Evolutionary conservation across 2,797 vertebrate species (phyloP).

Genomic region (Pangasius krempfi): DNA sequence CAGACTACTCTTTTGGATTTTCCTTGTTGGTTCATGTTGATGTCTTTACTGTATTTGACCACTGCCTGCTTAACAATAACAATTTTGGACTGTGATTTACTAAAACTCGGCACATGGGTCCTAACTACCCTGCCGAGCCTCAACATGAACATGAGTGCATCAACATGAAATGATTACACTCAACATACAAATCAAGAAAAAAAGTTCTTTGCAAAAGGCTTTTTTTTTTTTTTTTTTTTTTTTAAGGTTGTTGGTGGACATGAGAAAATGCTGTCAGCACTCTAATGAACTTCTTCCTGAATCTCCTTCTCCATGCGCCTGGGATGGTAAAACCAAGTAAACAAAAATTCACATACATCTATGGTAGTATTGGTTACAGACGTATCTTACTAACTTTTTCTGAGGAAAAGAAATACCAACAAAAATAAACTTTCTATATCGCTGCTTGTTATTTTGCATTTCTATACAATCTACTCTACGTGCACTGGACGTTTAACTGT

Average conservation of each 20-base stretch:
- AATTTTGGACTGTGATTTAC: not conserved
- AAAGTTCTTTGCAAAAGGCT: not conserved
- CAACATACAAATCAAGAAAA: not conserved
- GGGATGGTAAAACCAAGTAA: not conserved
- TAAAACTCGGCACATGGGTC: not conserved
- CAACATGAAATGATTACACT: not conserved
- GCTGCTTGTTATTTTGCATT: constrained; percentile 14
- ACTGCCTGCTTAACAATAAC: not conserved
- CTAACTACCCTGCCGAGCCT: not conserved
- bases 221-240: not conserved
- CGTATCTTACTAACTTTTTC: not conserved
- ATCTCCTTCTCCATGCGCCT: not conserved
- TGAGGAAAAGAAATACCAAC: not conserved
- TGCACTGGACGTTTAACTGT: constrained; percentile 55
- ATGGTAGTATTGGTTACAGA: not conserved
- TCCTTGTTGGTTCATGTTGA: too few species aligned
- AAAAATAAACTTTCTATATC: not conserved
- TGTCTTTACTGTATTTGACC: not conserved
- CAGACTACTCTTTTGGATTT: not conserved
- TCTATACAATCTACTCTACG: constrained; percentile 14
- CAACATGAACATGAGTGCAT: not conserved
- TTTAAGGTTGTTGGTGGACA: not conserved
- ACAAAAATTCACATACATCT: not conserved
- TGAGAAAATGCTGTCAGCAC: not conserved
- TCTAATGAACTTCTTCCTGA: not conserved